A percentile compares a stretch with the other conserved stretches of the same genome.
Evolutionary conservation across 2,797 vertebrate species (phyloP).

Genomic region (Denticeps clupeoides): DNA sequence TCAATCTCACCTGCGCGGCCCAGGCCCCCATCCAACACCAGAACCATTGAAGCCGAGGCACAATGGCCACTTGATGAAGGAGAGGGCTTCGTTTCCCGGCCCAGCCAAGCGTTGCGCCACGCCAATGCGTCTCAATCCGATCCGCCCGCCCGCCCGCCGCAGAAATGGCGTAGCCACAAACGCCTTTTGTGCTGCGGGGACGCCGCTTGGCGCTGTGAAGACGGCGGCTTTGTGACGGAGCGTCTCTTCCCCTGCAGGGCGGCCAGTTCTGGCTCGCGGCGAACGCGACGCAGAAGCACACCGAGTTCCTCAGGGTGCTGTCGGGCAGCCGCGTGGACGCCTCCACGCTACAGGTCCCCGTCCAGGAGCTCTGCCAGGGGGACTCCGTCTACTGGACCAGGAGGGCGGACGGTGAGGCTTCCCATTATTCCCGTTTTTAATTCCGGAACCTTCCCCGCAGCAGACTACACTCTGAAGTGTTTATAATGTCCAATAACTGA

Average conservation of each 20-base stretch:
- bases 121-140: constrained; percentile 39
- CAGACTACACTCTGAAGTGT: too few relatives aligned
- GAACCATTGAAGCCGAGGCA: constrained; percentile 12
- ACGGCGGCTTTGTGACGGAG: constrained; percentile 4
- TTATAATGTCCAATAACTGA: too few relatives aligned
- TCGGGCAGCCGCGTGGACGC: constrained; percentile 52
- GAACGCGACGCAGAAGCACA: constrained; percentile 65
- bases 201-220: constrained; percentile 11
- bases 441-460: too few relatives aligned
- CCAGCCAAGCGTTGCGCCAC: constrained; percentile 23
- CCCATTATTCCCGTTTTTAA: too few relatives aligned
- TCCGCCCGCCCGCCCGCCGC: constrained; percentile 32
- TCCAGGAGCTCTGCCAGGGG: constrained; percentile 66
- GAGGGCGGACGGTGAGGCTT: constrained; percentile 64
- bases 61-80: constrained; percentile 31
- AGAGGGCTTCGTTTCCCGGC: constrained; percentile 26
- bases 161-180: constrained; percentile 46
- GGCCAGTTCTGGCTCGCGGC: constrained; percentile 43
- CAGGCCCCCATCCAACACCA: neutral
- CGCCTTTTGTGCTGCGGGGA: constrained; percentile 28
- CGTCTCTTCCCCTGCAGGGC: constrained; percentile 41
- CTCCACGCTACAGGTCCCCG: constrained; percentile 59
- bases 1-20: neutral
- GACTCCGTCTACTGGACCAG: constrained; percentile 75
- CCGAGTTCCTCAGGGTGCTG: constrained; percentile 78